Evolutionary conservation across 2,888 invertebrate genomes (phyloP), one percentile per base, ranked within the genome.

Genomic region (Hirtodrosophila confusa): DNA sequence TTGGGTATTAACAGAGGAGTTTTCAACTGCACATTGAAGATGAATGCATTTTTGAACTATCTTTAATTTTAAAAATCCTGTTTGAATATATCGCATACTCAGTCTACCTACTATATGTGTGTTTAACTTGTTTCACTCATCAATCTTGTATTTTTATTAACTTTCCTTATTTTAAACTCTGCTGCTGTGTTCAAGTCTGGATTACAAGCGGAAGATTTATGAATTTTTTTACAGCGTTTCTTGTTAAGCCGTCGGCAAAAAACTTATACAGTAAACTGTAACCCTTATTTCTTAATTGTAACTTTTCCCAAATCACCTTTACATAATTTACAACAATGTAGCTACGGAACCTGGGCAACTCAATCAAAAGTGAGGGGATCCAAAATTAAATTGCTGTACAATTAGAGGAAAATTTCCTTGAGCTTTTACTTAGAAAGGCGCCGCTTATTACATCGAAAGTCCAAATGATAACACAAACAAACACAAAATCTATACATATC

Each of bases 391-490:
- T 43, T 56, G 23, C 35, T 50, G 41, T 41, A 47, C 4, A 29
- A 8, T 6, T 41, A 48, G 35, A 31, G 29, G 27, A 55, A 23
- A 54, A 35, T 51, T 50, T 39, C 43, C 31, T 45, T 17, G 12
- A 41, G 40, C 70, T 70, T 65, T 70, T 67, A 67, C 56, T 71
- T 66, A 56, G 72, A 71, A 71, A 71, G 72, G 66, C 55, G 50
- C 6, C 35, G 40, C 37, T 33, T 33, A 49, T 33, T 24, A 39
- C 43, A 24, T 54, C 37, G 43, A 40, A 36, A 41, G 23, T 51
- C 47, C 24, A 5, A 27, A 27, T 6, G 53, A 43, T 9, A 51
- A 35, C 31, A 54, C 17, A 12, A 41, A 44, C 0, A 31, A 27
- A 3, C 9, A 24, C 9, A n/a, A 29, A 35, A 10, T 2, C 31